A percentile compares a stretch with the other conserved stretches of the same genome.
Evolutionary conservation across 2,797 vertebrate species (phyloP).

Genomic region (Poeciliopsis gracilis): DNA sequence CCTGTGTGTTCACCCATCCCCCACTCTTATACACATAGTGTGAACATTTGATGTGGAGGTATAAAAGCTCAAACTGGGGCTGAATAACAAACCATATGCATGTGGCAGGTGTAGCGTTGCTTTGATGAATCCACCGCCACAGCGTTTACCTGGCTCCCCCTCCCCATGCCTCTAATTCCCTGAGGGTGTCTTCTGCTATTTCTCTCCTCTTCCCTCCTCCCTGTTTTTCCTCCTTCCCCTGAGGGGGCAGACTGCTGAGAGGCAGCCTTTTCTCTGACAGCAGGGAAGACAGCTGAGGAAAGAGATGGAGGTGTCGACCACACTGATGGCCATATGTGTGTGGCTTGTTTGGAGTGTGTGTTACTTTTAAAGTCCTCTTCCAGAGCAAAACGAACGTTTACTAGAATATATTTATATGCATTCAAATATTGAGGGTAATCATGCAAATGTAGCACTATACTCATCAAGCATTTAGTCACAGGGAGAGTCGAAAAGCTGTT

Average conservation of each 20-base stretch:
- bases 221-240: slow-evolving; percentile 33
- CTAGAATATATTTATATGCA: not conserved
- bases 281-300: slow-evolving; percentile 37
- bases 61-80: slow-evolving; percentile 10
- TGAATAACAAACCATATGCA: slow-evolving; percentile 17
- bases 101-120: not conserved
- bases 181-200: slow-evolving; percentile 15
- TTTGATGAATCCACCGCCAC: slow-evolving; percentile 16
- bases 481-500: not conserved
- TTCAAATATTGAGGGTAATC: not conserved
- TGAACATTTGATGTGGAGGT: slow-evolving; percentile 9
- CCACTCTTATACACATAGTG: not conserved
- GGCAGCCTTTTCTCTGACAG: slow-evolving; percentile 60
- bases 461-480: not conserved
- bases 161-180: slow-evolving; percentile 26
- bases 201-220: slow-evolving; percentile 23
- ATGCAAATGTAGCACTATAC: not conserved
- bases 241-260: slow-evolving; percentile 50
- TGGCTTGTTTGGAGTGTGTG: slow-evolving; percentile 24
- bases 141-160: slow-evolving; percentile 28
- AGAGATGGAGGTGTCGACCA: slow-evolving; percentile 40
- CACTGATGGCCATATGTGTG: slow-evolving; percentile 48
- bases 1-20: not conserved
- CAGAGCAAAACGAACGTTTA: not conserved
- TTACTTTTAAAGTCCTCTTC: slow-evolving; percentile 8